Base-by-base conservation (phyloP, 1,140 invertebrate genomes). In the Zaprionus camerounensis region DNA sequence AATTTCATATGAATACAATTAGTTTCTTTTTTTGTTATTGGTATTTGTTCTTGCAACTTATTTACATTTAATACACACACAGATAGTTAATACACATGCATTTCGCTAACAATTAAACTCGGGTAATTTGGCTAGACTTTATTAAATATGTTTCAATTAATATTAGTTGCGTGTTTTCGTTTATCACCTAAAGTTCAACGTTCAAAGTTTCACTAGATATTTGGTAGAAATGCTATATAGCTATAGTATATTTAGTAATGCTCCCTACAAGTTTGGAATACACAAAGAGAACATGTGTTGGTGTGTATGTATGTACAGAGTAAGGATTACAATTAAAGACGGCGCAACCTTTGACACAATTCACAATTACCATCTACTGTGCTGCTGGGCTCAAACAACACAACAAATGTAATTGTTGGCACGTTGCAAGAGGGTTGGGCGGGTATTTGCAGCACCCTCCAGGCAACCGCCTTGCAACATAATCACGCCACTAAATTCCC, bases 351-450 rank as follows among this genome's bases (percentile, higher is more conserved):
- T 55, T 63, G 72, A 63, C 51, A 38, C 44, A 55, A 41, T 59
- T 62, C 51, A 80, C 85, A 88, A 88, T 88, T 85, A 90, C 72
- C 41, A 85, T 90, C 62, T 82, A 82, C 80, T 62, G 72, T 88
- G 91, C 86, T 91, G 91, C 74, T 81, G 91, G 91, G 91, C 91
- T 92, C 91, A 79, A 82, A 82, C 91, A 92, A 88, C 91, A 88
- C 73, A 82, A 84, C 77, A 90, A 86, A 82, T 85, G 56, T 57
- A 90, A 90, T 90, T 78, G 71, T 57, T 58, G 72, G 67, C 56
- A 78, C 56, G 71, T 86, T 87, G 70, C 80, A 75, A 74, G 56
- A 67, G 77, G 83, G 77, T 64, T 86, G 72, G 51, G 7, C 7
- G 15, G 26, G 24, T 24, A 17, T 58, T 58, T 41, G 41, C 58